phyloP scores from a whole-genome alignment of 2,797 vertebrate species.

The Zenarchopterus dispar region DNA sequence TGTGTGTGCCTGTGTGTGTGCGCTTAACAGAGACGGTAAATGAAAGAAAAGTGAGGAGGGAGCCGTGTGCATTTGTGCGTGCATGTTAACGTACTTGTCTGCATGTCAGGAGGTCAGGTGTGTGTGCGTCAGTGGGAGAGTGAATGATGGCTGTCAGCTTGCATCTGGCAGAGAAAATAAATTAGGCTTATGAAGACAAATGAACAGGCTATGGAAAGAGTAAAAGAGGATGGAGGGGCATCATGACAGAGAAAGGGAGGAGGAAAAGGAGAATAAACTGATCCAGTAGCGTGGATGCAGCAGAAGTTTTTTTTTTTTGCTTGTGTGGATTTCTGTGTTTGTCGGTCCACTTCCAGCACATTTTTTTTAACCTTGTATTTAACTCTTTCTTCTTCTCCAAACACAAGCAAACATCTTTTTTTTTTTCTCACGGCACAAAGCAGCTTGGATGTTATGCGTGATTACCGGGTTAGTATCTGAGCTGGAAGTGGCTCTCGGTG shows the following conservation, averaged over 20 bases:
- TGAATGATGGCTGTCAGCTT: constrained; percentile 99
- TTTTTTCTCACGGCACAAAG: constrained; percentile 15
- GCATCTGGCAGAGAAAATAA: constrained; percentile 98
- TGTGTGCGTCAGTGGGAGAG: constrained; percentile 52
- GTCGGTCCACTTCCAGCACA: constrained; percentile 23
- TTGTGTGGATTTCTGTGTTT: constrained; percentile 55
- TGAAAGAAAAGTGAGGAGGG: constrained; percentile 47
- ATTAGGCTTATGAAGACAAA: constrained; percentile 99
- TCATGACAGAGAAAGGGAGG: constrained; percentile 25
- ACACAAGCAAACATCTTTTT: constrained; percentile 9
- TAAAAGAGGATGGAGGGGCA: constrained; percentile 56
- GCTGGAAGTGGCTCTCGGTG: constrained; percentile 43
- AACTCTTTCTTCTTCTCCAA: constrained; percentile 28
- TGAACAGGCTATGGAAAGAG: constrained; percentile 87
- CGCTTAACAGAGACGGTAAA: constrained; percentile 42
- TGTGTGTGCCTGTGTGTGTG: too few species aligned
- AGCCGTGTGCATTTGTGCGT: constrained; percentile 42
- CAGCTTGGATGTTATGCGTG: constrained; percentile 14
- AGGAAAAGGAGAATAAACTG: constrained; percentile 46
- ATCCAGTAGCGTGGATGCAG: constrained; percentile 36
- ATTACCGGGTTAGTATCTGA: constrained; percentile 40
- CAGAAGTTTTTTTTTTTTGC: too few species aligned
- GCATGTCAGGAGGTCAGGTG: constrained; percentile 63
- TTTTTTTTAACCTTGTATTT: constrained; percentile 15
- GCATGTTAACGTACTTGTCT: constrained; percentile 42